Evolutionary conservation across 2,888 invertebrate species (phyloP), one percentile per base, ranked within the genome.

Genomic region (Apodemia duryi): DNA sequence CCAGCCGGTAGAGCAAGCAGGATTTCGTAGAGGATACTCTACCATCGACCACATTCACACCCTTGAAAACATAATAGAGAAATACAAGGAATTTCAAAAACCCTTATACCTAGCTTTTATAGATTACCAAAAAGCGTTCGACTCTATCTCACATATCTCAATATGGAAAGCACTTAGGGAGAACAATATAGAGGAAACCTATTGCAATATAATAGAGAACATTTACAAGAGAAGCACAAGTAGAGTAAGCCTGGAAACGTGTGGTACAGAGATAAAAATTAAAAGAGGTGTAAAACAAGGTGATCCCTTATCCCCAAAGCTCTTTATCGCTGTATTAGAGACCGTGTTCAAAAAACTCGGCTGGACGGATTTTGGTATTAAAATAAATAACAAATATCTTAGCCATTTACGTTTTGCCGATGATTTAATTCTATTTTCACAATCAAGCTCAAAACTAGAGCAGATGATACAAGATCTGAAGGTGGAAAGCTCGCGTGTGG

Each of bases 291-390:
- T 52, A 28, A 46, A 21, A 11, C 28, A 21, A 21, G n/a, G 62
- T 28, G 11, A 46, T 6, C 62, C 62, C 5, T 62, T 62, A 46
- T 62, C 62, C 2, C 62, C 62, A 6, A 46, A 62, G 28, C 62
- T 62, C 10, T 62, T 62, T 43, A 29, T 32, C 5, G 49, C 62
- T 13, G 46, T 62, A 46, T 21, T 62, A 29, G 62, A 62, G 21
- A 41, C 11, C 3, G 43, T 62, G 11, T 62, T 62, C 49, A 43
- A 49, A 62, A 35, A 46, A 28, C 62, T 62, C 0, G 41, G 49
- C 46, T 62, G 43, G 21, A 13, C 29, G 32, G 10, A 62, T 52
- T 1, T 13, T 52, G 52, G 28, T 28, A 52, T 52, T 28, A 28
- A 52, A 28, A 28, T 52, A 5, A 13, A 28, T 9, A 28, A 52